Conservation (phyloP, 2,797 vertebrate genomes). For the Galagoides demidoff region DNA sequence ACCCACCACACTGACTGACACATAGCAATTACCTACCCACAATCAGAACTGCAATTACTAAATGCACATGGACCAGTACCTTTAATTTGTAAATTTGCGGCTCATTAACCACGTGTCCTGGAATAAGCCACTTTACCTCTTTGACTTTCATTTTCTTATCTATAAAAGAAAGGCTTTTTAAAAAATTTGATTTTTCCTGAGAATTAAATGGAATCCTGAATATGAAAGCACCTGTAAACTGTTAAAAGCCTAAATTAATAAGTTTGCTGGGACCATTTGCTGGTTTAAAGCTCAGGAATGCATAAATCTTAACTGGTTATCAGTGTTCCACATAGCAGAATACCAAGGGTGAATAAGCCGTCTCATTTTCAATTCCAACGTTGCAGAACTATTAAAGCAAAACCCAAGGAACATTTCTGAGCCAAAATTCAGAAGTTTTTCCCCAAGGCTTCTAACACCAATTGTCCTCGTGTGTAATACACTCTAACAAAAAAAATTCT, state of each 20-base stretch:
- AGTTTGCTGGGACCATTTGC: neutral
- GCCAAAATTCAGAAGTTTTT: constrained; percentile 74
- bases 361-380: constrained; percentile 1
- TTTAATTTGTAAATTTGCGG: neutral
- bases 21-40: neutral
- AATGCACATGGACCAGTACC: neutral
- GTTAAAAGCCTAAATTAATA: neutral
- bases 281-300: constrained; percentile 42
- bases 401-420: constrained; percentile 65
- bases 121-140: neutral
- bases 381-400: constrained; percentile 30
- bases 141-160: neutral
- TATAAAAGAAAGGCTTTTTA: neutral
- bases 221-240: constrained; percentile 25
- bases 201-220: constrained; percentile 13
- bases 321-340: constrained; percentile 36
- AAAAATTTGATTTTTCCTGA: neutral
- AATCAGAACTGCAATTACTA: neutral
- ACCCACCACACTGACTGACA: neutral
- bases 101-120: neutral
- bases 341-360: neutral
- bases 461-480: constrained; percentile 79
- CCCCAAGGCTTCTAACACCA: constrained; percentile 73
- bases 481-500: constrained; percentile 80
- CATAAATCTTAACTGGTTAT: constrained; percentile 40